phyloP scores from a whole-genome alignment of 2,113 vertebrate genomes.

The Ardeotis arabs region DNA sequence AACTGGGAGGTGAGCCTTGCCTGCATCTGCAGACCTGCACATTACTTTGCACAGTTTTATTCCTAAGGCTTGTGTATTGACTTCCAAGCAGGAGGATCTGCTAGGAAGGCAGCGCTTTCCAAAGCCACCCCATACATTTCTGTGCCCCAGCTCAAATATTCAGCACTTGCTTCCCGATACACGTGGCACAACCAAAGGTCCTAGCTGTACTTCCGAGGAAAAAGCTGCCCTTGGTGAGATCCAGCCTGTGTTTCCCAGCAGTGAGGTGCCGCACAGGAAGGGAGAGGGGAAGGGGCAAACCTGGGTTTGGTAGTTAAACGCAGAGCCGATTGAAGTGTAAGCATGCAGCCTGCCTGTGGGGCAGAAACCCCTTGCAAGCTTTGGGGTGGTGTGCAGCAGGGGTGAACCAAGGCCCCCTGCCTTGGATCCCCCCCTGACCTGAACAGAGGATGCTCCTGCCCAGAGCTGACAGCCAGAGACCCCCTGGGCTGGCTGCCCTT shows the following conservation, averaged over 20 bases:
- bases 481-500: neutral
- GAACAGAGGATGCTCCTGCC: neutral
- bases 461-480: neutral
- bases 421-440: neutral
- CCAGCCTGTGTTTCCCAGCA: neutral
- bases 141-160: neutral
- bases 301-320: neutral
- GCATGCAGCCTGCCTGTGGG: neutral
- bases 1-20: neutral
- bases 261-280: neutral
- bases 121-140: neutral
- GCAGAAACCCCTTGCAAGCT: neutral
- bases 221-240: neutral
- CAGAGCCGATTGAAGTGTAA: neutral
- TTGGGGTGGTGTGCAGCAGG: neutral
- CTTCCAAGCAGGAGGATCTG: neutral
- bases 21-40: neutral
- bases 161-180: neutral
- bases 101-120: neutral
- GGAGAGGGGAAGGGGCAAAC: neutral
- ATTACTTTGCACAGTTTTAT: neutral
- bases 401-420: neutral
- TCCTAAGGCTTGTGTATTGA: neutral
- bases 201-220: neutral
- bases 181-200: neutral